These are phyloP conservation scores for Phoxinus phoxinus DNA, from an alignment of 2,113 vertebrate genomes.

Conservation along the genomic window DNA sequence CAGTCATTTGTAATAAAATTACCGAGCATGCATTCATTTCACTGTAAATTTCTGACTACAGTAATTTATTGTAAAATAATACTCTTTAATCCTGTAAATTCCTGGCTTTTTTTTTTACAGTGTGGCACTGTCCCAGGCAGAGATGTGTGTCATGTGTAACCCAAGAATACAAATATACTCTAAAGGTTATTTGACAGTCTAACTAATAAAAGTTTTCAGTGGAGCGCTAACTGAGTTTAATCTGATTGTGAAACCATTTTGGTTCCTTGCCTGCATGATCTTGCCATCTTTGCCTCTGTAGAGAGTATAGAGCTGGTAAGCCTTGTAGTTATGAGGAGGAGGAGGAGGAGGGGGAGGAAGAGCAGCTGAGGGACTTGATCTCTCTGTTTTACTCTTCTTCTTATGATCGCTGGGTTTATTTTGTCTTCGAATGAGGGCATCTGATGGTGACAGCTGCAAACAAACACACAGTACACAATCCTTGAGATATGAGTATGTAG, in stretches of 20 bases:
- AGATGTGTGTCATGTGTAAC: background rate
- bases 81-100: too few species aligned
- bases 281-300: constrained; percentile 92
- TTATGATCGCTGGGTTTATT: constrained; percentile 76
- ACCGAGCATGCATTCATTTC: too few species aligned
- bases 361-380: constrained; percentile 51
- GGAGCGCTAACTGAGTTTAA: background rate
- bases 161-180: background rate
- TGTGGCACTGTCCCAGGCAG: too few species aligned
- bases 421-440: constrained; percentile 82
- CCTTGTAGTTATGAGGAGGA: constrained; percentile 90
- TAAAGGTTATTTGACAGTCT: background rate
- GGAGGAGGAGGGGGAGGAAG: constrained; percentile 59
- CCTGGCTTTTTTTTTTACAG: too few species aligned
- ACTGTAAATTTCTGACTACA: too few species aligned
- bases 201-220: background rate
- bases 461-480: background rate
- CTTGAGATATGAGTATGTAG: background rate
- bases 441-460: constrained; percentile 84
- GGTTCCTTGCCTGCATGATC: constrained; percentile 86
- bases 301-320: constrained; percentile 95
- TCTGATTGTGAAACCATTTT: background rate
- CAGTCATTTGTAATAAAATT: too few species aligned
- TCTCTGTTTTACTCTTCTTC: constrained; percentile 76
- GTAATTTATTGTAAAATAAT: too few species aligned